Evolutionary conservation across 2,888 invertebrate genomes (phyloP), one percentile per base, ranked within the genome.

Genomic region (Malthinus seriepunctatus): DNA sequence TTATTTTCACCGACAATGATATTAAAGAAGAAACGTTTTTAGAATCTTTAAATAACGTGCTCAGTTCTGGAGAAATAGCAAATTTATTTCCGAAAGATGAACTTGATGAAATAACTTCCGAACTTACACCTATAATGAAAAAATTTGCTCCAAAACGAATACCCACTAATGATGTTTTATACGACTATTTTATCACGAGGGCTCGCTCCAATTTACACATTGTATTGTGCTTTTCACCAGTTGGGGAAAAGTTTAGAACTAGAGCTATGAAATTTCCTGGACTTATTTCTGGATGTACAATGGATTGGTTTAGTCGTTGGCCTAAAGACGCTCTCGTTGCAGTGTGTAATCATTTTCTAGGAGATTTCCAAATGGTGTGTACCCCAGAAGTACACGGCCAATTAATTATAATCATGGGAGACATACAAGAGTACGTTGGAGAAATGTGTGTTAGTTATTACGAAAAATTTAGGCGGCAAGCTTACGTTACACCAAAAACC

Each of bases 251-350:
- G 73, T 95, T 95, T 78, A 84, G 94, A 57, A 90, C 87, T 51
- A 83, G 95, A 62, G 87, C 94, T 0, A 73, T 95, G 45, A 94
- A 94, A 77, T 95, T 95, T 75, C 95, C 95, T 0, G 95, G 92
- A 4, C 81, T 95, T 8, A 94, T 95, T 73, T 94, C 94, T 8
- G 95, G 95, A 0, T 94, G 93, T 66, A 92, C 90, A 0, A 91
- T 95, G 80, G 92, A 95, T 76, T 95, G 95, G 95, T 95, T 95
- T 79, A 89, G 88, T 68, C 87, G 88, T 65, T 95, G 95, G 95
- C 95, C 95, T 0, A 86, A 82, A 72, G 91, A 89, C 75, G 95
- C 94, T 0, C 79, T 95, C 8, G 85, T 90, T 58, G 93, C 90
- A 68, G 95, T 95, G 0, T 89, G 93, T 0, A 80, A 86, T 46